Conservation (phyloP, 2,888 invertebrate species). For the Drosophila flavopinicola region DNA sequence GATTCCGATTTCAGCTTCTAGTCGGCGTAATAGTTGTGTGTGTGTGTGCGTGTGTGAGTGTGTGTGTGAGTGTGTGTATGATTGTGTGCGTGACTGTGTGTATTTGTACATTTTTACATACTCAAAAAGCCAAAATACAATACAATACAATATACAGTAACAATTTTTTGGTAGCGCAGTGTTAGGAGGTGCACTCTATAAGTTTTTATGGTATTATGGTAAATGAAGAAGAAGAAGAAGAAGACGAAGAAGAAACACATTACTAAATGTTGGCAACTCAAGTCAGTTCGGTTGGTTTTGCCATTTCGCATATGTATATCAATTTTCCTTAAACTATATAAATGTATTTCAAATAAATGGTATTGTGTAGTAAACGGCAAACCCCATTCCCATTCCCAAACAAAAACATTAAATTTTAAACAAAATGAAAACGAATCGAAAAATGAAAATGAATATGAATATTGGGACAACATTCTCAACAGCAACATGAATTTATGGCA, state of each 20-base stretch:
- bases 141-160: slow-evolving; percentile 18
- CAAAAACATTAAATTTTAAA: background rate
- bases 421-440: slow-evolving; percentile 4
- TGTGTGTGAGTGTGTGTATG: slow-evolving; percentile 1
- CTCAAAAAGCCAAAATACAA: slow-evolving; percentile 23
- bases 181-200: slow-evolving; percentile 6
- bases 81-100: slow-evolving; percentile 18
- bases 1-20: slow-evolving; percentile 54
- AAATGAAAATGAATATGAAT: background rate
- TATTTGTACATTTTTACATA: slow-evolving; percentile 61
- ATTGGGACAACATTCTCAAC: slow-evolving; percentile 23
- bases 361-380: slow-evolving; percentile 47
- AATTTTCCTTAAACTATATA: slow-evolving; percentile 48
- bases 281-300: slow-evolving; percentile 6
- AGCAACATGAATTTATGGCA: slow-evolving; percentile 45
- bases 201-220: slow-evolving; percentile 26
- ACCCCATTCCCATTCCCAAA: background rate
- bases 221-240: background rate
- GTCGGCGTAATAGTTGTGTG: slow-evolving; percentile 25
- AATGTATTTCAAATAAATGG: slow-evolving; percentile 47
- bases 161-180: slow-evolving; percentile 21
- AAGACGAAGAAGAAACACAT: slow-evolving; percentile 1
- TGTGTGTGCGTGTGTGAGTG: slow-evolving; percentile 1
- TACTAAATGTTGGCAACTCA: slow-evolving; percentile 13
- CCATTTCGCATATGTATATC: slow-evolving; percentile 34